A percentile compares a stretch with the other conserved stretches of the same genome.
These are phyloP conservation scores for Peromyscus leucopus DNA, from an alignment of 2,113 vertebrate species.

Conservation along the genomic window DNA sequence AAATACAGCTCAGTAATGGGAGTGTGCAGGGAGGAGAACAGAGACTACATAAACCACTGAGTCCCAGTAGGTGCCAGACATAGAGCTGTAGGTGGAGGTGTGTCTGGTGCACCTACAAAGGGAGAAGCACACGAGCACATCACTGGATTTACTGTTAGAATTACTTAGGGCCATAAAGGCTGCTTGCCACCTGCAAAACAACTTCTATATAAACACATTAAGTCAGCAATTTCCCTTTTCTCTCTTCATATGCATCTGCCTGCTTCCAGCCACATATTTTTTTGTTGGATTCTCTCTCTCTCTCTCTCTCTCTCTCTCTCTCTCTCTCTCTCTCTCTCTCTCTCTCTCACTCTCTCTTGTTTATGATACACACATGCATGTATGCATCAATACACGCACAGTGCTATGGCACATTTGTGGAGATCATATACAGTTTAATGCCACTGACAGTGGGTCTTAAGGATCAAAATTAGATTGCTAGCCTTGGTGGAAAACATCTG, in stretches of 20 bases:
- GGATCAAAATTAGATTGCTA: not conserved
- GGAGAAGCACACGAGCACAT: not conserved
- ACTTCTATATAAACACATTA: not conserved
- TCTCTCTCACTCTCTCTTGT: not conserved
- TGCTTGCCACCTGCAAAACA: not conserved
- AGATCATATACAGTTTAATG: not conserved
- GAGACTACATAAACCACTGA: not conserved
- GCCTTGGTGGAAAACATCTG: not conserved
- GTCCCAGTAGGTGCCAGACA: not conserved
- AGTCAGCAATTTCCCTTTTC: not conserved
- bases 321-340: not conserved
- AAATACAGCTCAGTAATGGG: not conserved
- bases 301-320: not conserved
- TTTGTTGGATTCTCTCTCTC: not conserved
- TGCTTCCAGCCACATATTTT: no score
- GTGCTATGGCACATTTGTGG: not conserved
- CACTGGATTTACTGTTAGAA: conserved; percentile 13
- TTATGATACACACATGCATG: not conserved
- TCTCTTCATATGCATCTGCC: rapidly evolving
- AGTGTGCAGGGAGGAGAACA: not conserved
- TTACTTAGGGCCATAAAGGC: not conserved
- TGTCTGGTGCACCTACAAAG: not conserved
- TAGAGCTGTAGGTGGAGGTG: no score
- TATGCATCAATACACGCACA: not conserved
- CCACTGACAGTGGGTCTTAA: not conserved